Conservation (phyloP, 2,888 invertebrate species). For the Koerneria pararmatus region DNA sequence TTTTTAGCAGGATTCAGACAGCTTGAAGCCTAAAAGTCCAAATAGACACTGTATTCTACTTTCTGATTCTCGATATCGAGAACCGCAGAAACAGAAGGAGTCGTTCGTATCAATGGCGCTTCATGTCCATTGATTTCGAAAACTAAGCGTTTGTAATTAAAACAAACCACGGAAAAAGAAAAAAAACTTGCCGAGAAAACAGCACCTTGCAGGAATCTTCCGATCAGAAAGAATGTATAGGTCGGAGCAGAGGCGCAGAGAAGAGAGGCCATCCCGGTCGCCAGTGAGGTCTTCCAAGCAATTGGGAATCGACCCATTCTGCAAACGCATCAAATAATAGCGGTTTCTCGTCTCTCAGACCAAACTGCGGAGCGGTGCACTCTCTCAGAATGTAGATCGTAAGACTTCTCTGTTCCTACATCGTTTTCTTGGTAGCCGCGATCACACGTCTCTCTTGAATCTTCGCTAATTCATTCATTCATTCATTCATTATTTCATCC, state of each 20-base stretch:
- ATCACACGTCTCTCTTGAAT: not conserved
- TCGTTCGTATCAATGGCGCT: too few relatives aligned
- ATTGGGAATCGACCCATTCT: conserved; percentile 13
- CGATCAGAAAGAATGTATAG: conserved; percentile 17
- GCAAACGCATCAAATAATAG: not conserved
- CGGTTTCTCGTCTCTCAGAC: not conserved
- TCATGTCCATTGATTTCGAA: too few relatives aligned
- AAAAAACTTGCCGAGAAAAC: conserved; percentile 20
- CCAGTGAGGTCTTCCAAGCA: conserved; percentile 3
- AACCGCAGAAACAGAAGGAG: too few relatives aligned
- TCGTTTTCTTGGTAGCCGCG: too few relatives aligned
- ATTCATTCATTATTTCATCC: not conserved
- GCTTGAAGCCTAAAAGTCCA: too few relatives aligned
- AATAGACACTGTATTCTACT: too few relatives aligned
- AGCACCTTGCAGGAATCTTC: conserved; percentile 19
- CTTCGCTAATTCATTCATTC: not conserved
- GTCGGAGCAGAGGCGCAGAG: conserved; percentile 14
- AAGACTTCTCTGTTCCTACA: too few relatives aligned
- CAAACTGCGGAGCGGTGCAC: conserved; percentile 1
- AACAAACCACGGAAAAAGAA: too few relatives aligned
- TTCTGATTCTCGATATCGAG: too few relatives aligned
- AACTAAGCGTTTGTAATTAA: too few relatives aligned
- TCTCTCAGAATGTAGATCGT: too few relatives aligned
- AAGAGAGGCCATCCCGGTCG: conserved; percentile 8
- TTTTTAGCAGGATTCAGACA: too few relatives aligned